Conservation (phyloP, 1,140 invertebrate genomes). For the Phymastichus coffea region DNA sequence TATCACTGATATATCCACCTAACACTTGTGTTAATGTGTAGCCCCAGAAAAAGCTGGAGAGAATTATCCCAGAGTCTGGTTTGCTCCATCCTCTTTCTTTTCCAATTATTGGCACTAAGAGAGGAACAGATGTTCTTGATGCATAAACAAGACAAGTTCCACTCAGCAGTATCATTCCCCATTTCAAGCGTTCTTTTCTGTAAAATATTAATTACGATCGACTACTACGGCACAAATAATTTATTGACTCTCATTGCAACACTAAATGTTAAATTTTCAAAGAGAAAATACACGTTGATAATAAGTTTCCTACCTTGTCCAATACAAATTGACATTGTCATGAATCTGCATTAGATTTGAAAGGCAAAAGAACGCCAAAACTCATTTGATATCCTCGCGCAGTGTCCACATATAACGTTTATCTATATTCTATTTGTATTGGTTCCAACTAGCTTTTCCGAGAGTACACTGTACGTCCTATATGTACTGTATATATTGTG, state of each 20-base stretch:
- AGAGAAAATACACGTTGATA: not conserved
- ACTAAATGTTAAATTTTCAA: not conserved
- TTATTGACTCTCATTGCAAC: not conserved
- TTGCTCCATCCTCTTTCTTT: slow-evolving; percentile 71
- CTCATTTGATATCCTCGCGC: no score
- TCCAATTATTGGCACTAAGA: slow-evolving; percentile 66
- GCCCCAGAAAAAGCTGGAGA: slow-evolving; percentile 78
- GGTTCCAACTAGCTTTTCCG: no score
- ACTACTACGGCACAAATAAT: not conserved
- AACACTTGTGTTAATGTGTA: slow-evolving; percentile 74
- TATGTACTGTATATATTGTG: no score
- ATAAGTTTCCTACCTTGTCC: slow-evolving; percentile 26
- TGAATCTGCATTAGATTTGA: slow-evolving; percentile 22
- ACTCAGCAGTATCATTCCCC: slow-evolving; percentile 65
- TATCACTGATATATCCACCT: slow-evolving; percentile 70
- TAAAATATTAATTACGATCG: slow-evolving; percentile 20
- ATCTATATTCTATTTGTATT: no score
- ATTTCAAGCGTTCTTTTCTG: slow-evolving; percentile 59
- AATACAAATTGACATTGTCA: slow-evolving; percentile 25
- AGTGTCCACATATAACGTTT: no score
- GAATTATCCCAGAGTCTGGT: slow-evolving; percentile 68
- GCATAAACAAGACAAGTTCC: slow-evolving; percentile 71
- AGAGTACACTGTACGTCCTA: no score
- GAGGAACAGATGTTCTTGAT: slow-evolving; percentile 67
- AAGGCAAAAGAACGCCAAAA: no score